Evolutionary conservation across 2,797 vertebrate genomes (phyloP).

Genomic region (Sebastes matsubarae): DNA sequence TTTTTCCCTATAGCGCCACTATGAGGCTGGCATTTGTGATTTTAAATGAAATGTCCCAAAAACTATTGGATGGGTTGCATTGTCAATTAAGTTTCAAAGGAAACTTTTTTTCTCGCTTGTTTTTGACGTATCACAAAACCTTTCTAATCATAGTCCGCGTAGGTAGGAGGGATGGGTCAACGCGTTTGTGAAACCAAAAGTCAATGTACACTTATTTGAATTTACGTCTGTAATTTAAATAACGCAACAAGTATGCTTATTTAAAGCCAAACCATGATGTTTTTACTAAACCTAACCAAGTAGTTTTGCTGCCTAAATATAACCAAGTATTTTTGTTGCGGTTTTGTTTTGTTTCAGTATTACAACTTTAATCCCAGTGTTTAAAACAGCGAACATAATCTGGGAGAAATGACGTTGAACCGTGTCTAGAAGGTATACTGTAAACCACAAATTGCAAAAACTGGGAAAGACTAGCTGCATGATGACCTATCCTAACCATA

Average conservation of each 20-base stretch:
- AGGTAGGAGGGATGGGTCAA: not conserved
- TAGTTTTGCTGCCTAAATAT: not conserved
- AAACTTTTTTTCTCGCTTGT: not conserved
- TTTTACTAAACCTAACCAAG: no score
- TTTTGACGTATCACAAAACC: not conserved
- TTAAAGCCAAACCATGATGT: no score
- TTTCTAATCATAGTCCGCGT: not conserved
- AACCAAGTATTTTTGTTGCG: not conserved
- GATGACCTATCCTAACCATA: no score
- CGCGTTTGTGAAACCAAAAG: not conserved
- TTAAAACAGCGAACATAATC: not conserved
- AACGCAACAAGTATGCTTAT: not conserved
- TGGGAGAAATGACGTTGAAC: not conserved
- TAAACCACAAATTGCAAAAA: no score
- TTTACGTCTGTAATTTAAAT: accelerated
- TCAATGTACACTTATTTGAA: not conserved
- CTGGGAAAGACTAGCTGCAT: no score
- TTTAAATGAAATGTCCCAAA: not conserved
- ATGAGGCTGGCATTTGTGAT: not conserved
- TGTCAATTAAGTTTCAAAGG: not conserved
- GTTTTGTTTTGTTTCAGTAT: not conserved
- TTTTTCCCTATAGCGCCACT: not conserved
- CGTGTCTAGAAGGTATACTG: no score
- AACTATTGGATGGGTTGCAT: not conserved
- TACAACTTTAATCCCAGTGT: not conserved